Base-by-base conservation (phyloP, 2,888 invertebrate species). In the Diloba caeruleocephala region DNA sequence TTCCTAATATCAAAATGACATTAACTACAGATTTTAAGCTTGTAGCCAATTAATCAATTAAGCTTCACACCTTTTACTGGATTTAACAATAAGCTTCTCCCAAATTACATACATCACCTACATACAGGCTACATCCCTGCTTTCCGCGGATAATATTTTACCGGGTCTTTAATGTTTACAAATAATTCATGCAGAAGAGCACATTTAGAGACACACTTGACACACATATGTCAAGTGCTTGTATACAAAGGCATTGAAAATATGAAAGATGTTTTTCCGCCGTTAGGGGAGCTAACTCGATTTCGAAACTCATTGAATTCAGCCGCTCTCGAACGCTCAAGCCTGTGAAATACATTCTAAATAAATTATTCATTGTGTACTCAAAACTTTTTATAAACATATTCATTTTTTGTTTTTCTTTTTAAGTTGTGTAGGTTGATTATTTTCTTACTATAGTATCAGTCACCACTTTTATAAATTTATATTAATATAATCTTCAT, bases 241-340 rank as follows among this genome's bases (percentile, higher is more conserved):
- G 14, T 17, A 17, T 13, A 48, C 25, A 42, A 45, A 64, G 21
- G 17, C 15, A 37, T 44, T 28, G 32, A 43, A 54, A 45, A 62
- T 46, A 48, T 56, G 31, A 43, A 60, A 56, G 23, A 65, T 56
- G 39, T 49, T 59, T 54, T 43, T 12, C 23, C 26, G 8, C 48
- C 21, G 42, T 44, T 23, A 23, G 46, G 50, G 51, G 28, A 53
- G 56, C 7, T 58, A 60, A 70, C 65, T 42, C 63, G 56, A 67
- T 74, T 63, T 50, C 32, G 39, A 28, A 46, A 49, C 42, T 54
- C 57, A 42, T 39, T 60, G 46, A 50, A 52, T 59, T 39, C 29
- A 31, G 19, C 19, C 21, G 2, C 29, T 31, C 39, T 34, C 34
- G 28, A 43, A 38, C 23, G 44, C 32, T 23, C 28, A 21, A 48